Base-by-base conservation (phyloP, 37 sponge, comb jelly and placozoan species). In the Chondrosia reniformis region DNA sequence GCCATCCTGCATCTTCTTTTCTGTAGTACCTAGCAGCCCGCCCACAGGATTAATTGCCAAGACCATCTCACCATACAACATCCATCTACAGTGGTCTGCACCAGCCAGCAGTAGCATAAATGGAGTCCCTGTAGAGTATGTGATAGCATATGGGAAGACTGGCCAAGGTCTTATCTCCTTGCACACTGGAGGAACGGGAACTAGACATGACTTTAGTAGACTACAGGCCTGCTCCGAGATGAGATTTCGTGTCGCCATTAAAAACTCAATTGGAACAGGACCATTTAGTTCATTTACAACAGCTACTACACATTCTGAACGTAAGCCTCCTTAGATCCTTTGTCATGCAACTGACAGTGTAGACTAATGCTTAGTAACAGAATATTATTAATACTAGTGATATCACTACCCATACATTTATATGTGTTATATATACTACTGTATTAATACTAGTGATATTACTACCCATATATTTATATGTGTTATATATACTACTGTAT, bases 191-290 rank as follows among this genome's bases (percentile, higher is more conserved):
- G 24, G 25, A 41, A 24, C 2, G n/a, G 9, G 44, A 41, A 69
- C 72, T 7, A 36, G 72, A 39, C 15, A 40, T 2, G 72, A 69
- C 24, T 39, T 69, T 44, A 21, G 44, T 38, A 34, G 44, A 15
- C 36, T 69, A 44, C 1, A 34, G 43, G 22, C 72, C 43, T 69
- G 42, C 72, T 25, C 72, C 15, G n/a, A 25, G 1, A 43, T 43
- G 17, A 39, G 41, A 1, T 69, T 69, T 38, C 43, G 2, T 43
- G 72, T 69, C 10, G 72, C 72, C 22, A 2, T 34, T 9, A 37
- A 25, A 25, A 69, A 69, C 72, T 69, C 72, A 8, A 69, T 31
- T 34, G 72, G 72, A 7, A 69, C 7, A 39, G 72, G 72, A 69
- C 43, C 72, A 22, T 69, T 39, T 44, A 69, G 72, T 6, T 4